phyloP scores from a whole-genome alignment of 2,888 invertebrate genomes.

The Bedellia somnulentella region DNA sequence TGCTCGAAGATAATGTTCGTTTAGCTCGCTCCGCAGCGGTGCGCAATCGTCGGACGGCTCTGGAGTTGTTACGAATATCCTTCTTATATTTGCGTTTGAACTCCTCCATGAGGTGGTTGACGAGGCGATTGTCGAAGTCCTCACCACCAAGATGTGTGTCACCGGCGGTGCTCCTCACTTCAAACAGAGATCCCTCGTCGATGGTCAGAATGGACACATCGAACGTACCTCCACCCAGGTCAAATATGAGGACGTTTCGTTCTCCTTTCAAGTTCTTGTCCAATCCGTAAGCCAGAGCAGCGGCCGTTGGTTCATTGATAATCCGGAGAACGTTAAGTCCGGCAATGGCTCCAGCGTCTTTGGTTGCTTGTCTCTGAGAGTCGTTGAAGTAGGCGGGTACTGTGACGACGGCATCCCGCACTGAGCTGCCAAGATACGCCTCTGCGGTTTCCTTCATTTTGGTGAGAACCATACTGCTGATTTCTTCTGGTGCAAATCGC shows the following conservation, averaged over 20 bases:
- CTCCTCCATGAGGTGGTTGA: conserved; percentile 68
- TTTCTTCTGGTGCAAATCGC: conserved; percentile 68
- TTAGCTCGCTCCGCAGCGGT: conserved; percentile 80
- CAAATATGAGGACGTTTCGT: conserved; percentile 66
- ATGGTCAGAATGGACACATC: conserved; percentile 84
- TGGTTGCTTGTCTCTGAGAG: conserved; percentile 75
- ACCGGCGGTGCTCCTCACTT: conserved; percentile 80
- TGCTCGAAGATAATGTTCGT: conserved; percentile 74
- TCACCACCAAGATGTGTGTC: conserved; percentile 84
- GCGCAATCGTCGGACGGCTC: conserved; percentile 69
- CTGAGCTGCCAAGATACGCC: conserved; percentile 66
- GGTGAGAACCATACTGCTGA: conserved; percentile 69
- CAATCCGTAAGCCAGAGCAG: conserved; percentile 71
- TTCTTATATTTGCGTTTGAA: conserved; percentile 72
- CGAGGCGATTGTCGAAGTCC: conserved; percentile 67
- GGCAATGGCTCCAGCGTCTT: conserved; percentile 78
- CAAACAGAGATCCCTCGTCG: conserved; percentile 73
- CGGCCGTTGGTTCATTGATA: conserved; percentile 81
- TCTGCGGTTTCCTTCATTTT: conserved; percentile 33
- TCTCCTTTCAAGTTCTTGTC: conserved; percentile 68
- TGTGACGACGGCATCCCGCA: conserved; percentile 77
- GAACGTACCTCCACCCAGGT: conserved; percentile 70
- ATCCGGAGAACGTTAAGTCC: conserved; percentile 81
- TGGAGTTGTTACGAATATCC: conserved; percentile 66
- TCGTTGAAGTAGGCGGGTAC: conserved; percentile 79